A percentile compares a stretch with the other conserved stretches of the same genome.
phyloP scores from a whole-genome alignment of 1,140 invertebrate species.

The Ruditapes philippinarum region DNA sequence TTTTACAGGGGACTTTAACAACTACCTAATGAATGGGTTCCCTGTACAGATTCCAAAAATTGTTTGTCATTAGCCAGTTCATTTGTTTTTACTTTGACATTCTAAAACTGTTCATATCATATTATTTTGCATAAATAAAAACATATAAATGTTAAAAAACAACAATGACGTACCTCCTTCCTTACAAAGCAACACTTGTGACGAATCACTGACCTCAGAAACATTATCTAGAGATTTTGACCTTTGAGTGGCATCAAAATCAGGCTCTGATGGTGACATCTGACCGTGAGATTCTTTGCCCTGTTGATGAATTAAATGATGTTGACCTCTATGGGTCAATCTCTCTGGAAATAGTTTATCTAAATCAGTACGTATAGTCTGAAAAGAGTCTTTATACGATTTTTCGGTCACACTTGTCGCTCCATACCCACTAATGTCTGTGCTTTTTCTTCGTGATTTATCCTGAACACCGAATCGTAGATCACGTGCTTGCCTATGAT shows the following conservation, averaged over 20 bases:
- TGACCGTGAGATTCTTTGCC: constrained; percentile 56
- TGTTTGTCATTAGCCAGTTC: no score
- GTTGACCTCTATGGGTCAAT: constrained; percentile 79
- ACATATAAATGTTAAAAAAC: no score
- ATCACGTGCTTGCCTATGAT: constrained; percentile 93
- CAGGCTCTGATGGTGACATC: constrained; percentile 77
- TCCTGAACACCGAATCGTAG: constrained; percentile 70
- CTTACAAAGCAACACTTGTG: constrained; percentile 73
- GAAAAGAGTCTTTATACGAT: constrained; percentile 82
- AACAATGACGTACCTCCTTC: constrained; percentile 39
- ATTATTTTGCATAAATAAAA: no score
- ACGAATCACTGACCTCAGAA: constrained; percentile 77
- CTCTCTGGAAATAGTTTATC: constrained; percentile 86
- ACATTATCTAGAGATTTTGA: constrained; percentile 66
- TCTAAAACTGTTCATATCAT: no score
- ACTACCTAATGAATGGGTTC: no score
- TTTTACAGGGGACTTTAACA: no score
- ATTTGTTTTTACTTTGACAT: no score
- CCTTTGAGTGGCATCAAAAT: constrained; percentile 82
- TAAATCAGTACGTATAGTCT: constrained; percentile 81
- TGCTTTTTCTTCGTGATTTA: not conserved
- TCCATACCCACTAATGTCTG: constrained; percentile 69
- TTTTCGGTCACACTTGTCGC: constrained; percentile 54
- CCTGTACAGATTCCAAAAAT: no score
- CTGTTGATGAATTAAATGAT: constrained; percentile 74